Percentiles rank a stretch among this genome's conserved stretches.
These are phyloP conservation scores for Pectinophora gossypiella DNA, from an alignment of 1,140 invertebrate species.

Conservation along the genomic window DNA sequence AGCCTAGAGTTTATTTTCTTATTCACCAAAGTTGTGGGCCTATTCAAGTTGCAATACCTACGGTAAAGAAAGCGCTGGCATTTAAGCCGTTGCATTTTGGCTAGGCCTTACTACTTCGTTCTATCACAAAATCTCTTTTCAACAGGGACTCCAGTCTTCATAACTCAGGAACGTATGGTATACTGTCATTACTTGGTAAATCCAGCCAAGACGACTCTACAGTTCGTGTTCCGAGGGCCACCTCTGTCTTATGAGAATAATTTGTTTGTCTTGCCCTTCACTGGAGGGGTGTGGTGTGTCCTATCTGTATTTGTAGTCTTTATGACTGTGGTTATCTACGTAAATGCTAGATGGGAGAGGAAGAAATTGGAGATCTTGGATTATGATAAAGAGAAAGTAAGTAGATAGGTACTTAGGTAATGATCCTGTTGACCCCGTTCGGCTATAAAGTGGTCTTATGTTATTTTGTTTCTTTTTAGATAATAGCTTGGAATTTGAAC, in stretches of 20 bases:
- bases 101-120: too few species aligned
- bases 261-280: slow-evolving; percentile 78
- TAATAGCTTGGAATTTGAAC: slow-evolving; percentile 7
- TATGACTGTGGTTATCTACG: slow-evolving; percentile 53
- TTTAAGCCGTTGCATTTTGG: too few species aligned
- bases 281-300: slow-evolving; percentile 76
- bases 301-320: slow-evolving; percentile 63
- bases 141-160: slow-evolving; percentile 75
- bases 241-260: slow-evolving; percentile 79
- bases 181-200: slow-evolving; percentile 77
- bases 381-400: background rate
- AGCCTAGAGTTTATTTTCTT: too few species aligned
- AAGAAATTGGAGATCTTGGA: slow-evolving; percentile 15
- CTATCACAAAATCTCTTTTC: slow-evolving; percentile 1
- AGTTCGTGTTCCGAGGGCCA: slow-evolving; percentile 79
- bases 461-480: too few species aligned
- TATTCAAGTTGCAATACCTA: too few species aligned
- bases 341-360: slow-evolving; percentile 57
- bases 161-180: slow-evolving; percentile 71
- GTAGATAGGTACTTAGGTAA: background rate
- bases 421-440: background rate
- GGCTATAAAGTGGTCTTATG: background rate
- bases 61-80: too few species aligned
- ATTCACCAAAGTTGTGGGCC: too few species aligned
- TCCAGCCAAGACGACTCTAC: slow-evolving; percentile 70